phyloP scores from a whole-genome alignment of 2,888 invertebrate genomes.

The Apomyelois bistriatella region DNA sequence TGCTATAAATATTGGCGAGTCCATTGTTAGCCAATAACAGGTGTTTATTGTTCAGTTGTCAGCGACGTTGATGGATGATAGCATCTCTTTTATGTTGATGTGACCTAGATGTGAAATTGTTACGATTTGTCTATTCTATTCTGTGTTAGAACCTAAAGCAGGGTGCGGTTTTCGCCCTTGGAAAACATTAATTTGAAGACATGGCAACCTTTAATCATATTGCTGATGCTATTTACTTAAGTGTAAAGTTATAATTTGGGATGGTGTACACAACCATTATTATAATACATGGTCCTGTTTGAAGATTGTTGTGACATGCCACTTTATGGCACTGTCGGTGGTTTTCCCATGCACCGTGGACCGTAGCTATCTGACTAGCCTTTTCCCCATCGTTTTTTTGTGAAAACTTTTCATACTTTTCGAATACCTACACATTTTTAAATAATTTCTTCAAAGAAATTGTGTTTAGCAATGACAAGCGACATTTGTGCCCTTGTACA shows the following conservation, averaged over 20 bases:
- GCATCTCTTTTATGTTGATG: constrained; percentile 39
- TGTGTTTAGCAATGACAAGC: too few species aligned
- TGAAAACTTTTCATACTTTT: too few species aligned
- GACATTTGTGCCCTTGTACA: too few species aligned
- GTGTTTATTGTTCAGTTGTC: constrained; percentile 51
- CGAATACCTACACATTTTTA: too few species aligned
- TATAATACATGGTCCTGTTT: too few species aligned
- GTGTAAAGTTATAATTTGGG: neutral
- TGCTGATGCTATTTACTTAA: neutral
- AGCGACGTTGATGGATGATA: constrained; percentile 50
- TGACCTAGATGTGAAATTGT: constrained; percentile 45
- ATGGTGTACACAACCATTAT: too few species aligned
- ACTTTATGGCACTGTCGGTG: neutral
- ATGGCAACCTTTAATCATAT: neutral
- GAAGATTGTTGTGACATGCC: neutral
- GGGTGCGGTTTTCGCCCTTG: neutral
- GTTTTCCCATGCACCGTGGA: constrained; percentile 12
- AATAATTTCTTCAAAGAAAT: too few species aligned
- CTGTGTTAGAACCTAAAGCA: neutral
- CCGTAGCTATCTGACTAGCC: too few species aligned
- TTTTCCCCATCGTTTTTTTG: too few species aligned
- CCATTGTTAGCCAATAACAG: constrained; percentile 29
- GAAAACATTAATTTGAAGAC: neutral
- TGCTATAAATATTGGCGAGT: constrained; percentile 17
- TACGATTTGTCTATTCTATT: constrained; percentile 34